Base-by-base conservation (phyloP, 2,797 vertebrate genomes). In the Lepus townsendii region DNA sequence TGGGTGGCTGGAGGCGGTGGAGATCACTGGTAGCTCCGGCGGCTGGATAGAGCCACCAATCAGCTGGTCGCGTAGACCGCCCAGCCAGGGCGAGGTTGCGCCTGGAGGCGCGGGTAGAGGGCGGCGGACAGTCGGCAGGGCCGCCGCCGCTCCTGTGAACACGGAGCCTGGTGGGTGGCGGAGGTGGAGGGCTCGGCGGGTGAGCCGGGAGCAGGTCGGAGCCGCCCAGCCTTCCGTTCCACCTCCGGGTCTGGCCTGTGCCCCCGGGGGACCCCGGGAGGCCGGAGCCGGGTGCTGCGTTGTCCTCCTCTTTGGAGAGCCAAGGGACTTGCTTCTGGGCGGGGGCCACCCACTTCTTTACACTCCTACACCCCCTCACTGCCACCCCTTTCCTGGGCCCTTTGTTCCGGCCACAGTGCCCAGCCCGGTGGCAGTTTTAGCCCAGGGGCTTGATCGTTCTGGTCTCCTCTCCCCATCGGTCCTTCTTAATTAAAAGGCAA, bases 401-500 rank as follows among this genome's bases (percentile, higher is more conserved):
- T 97, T 97, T 97, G 95, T 97, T 96, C 84, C 65, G 27, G 69
- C 65, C 24, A 52, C 65, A 0, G 66, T 94, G 47, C 75, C 26
- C 2, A 27, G 82, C 88, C 57, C 2, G 27, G 8, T n/a, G 77
- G 79, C 91, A 87, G 85, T 90, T 85, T 82, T 85, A n/a, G 47
- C 77, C 95, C 71, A 82, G 7, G 68, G 83, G 84, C 90, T 94
- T 30, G 80, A 66, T 87, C 26, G 42, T 80, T 79, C 88, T 22
- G 89, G 63, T 87, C 93, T 90, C 89, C 93, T 84, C 94, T 84
- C 91, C 0, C 32, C 89, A 88, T 82, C 76, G 26, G 79, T 42
- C 68, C 35, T 75, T 69, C 75, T 92, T 88, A 79, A 91, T 96
- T 71, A 71, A 87, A 69, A 93, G 83, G 57, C 86, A 0, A 6